A percentile compares a stretch with the other conserved stretches of the same genome.
Evolutionary conservation across 2,113 vertebrate species (phyloP).

Genomic region (Oceanodroma tethys): DNA sequence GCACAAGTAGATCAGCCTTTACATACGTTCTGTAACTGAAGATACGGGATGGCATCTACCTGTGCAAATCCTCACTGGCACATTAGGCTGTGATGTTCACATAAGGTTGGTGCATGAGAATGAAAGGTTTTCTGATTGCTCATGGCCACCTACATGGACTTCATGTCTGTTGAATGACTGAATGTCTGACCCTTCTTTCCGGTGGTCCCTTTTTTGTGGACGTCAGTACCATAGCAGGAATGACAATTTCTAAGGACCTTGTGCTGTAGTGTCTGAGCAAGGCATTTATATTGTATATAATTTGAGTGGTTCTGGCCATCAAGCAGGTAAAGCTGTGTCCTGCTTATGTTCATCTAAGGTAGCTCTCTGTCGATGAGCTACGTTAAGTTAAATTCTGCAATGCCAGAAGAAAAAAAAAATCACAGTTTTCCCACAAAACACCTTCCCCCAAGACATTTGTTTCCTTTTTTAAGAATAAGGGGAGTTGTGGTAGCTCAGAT

Average conservation of each 20-base stretch:
- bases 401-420: background rate
- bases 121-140: background rate
- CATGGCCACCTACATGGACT: background rate
- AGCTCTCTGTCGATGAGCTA: accelerated
- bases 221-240: accelerated
- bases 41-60: background rate
- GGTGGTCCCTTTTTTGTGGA: background rate
- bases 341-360: background rate
- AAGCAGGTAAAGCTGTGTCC: background rate
- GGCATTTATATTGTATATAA: background rate
- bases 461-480: background rate
- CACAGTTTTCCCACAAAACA: background rate
- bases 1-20: background rate
- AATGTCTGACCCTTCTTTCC: background rate
- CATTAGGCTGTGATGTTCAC: background rate
- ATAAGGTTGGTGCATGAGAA: background rate
- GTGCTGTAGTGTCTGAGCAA: background rate
- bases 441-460: background rate
- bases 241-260: accelerated
- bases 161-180: background rate
- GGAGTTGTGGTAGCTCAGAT: background rate
- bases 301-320: background rate
- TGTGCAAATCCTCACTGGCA: background rate
- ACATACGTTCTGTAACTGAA: background rate
- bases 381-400: background rate